Conservation (phyloP, 2,888 invertebrate genomes). For the Patella ulyssiponensis region DNA sequence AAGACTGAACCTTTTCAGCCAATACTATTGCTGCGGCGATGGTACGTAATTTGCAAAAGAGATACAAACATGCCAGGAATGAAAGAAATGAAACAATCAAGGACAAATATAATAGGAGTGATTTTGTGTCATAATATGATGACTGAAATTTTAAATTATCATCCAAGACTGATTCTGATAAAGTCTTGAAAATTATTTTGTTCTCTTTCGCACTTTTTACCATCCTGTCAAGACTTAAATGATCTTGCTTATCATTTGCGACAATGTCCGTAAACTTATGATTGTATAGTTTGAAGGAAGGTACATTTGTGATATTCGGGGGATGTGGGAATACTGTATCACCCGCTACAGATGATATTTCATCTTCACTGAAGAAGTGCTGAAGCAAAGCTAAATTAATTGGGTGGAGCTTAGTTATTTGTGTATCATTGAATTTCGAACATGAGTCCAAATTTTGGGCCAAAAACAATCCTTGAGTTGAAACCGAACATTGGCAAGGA, state of each 20-base stretch:
- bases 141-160: too few species aligned
- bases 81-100: too few species aligned
- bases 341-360: neutral
- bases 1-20: too few species aligned
- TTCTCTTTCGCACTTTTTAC: too few species aligned
- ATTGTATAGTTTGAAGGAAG: neutral
- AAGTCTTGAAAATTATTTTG: too few species aligned
- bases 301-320: neutral
- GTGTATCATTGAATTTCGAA: neutral
- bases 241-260: neutral
- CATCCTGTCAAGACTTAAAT: too few species aligned
- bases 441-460: neutral
- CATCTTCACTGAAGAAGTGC: conserved; percentile 1
- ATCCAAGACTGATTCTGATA: too few species aligned
- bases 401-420: neutral
- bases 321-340: neutral
- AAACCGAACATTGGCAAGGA: conserved; percentile 5
- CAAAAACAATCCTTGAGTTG: neutral
- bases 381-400: neutral
- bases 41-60: too few species aligned
- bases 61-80: too few species aligned
- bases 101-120: too few species aligned
- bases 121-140: too few species aligned
- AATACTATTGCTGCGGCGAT: too few species aligned
- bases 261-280: neutral